phyloP scores from a whole-genome alignment of 2,888 invertebrate genomes.

The Cerastoderma edule region DNA sequence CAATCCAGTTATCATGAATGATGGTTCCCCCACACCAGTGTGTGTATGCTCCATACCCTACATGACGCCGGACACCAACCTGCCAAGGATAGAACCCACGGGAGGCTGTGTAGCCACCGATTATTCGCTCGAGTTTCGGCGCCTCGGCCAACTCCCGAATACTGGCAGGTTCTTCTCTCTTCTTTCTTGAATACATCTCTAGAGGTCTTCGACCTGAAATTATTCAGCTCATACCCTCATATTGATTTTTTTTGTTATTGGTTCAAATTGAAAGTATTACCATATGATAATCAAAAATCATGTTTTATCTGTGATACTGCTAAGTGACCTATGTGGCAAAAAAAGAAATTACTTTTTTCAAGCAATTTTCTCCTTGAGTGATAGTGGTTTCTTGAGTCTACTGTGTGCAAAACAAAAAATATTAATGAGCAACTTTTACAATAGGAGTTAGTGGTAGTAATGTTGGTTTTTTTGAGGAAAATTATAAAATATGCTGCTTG shows the following conservation, averaged over 20 bases:
- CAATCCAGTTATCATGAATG: constrained; percentile 77
- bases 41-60: constrained; percentile 23
- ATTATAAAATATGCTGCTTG: too few species aligned
- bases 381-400: too few species aligned
- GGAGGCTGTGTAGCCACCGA: constrained; percentile 73
- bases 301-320: too few species aligned
- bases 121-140: constrained; percentile 64
- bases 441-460: too few species aligned
- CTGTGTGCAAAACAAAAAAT: too few species aligned
- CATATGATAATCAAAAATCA: not conserved
- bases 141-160: constrained; percentile 43
- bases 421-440: too few species aligned
- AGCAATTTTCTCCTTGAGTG: constrained; percentile 1
- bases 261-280: not conserved
- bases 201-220: constrained; percentile 54
- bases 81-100: constrained; percentile 81
- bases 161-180: constrained; percentile 44
- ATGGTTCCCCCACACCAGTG: constrained; percentile 81
- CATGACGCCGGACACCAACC: constrained; percentile 67
- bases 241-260: too few species aligned
- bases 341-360: not conserved
- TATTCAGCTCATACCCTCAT: not conserved
- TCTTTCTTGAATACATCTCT: constrained; percentile 53
- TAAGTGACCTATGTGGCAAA: too few species aligned
- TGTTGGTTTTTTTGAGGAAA: too few species aligned